Percentiles rank a stretch among this genome's conserved stretches.
Conservation (phyloP, 2,888 invertebrate species). For the Anaspis maculata region DNA sequence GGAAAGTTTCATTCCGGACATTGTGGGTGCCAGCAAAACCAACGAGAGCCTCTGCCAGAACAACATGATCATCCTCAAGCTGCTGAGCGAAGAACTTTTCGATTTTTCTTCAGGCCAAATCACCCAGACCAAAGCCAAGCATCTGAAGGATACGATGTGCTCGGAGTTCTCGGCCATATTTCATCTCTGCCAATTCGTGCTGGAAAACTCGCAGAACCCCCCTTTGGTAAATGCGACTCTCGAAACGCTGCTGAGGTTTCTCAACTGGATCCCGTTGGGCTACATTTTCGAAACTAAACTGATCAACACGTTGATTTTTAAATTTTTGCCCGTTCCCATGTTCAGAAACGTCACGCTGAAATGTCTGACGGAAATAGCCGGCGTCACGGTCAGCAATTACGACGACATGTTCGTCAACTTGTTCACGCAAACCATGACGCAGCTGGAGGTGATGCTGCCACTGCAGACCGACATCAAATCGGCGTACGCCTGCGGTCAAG, state of each 20-base stretch:
- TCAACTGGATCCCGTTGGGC: conserved; percentile 99
- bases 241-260: conserved; percentile 90
- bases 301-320: conserved; percentile 86
- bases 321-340: conserved; percentile 90
- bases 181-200: conserved; percentile 93
- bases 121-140: conserved; percentile 98
- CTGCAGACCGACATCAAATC: conserved; percentile 85
- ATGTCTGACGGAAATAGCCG: conserved; percentile 97
- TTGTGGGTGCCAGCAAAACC: conserved; percentile 97
- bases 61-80: conserved; percentile 96
- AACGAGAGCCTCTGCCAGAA: conserved; percentile 99
- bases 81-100: conserved; percentile 97
- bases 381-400: conserved; percentile 81
- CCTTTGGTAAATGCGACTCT: conserved; percentile 92
- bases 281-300: conserved; percentile 99
- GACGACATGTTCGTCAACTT: conserved; percentile 87
- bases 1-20: conserved; percentile 98
- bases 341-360: conserved; percentile 91
- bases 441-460: conserved; percentile 88
- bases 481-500: conserved; percentile 87
- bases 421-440: conserved; percentile 86
- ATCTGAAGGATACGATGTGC: conserved; percentile 99
- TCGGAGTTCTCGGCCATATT: conserved; percentile 98
- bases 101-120: conserved; percentile 97
- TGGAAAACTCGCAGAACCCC: conserved; percentile 97